phyloP scores from a whole-genome alignment of 1,140 invertebrate species.

The Meloidogyne chitwoodi region DNA sequence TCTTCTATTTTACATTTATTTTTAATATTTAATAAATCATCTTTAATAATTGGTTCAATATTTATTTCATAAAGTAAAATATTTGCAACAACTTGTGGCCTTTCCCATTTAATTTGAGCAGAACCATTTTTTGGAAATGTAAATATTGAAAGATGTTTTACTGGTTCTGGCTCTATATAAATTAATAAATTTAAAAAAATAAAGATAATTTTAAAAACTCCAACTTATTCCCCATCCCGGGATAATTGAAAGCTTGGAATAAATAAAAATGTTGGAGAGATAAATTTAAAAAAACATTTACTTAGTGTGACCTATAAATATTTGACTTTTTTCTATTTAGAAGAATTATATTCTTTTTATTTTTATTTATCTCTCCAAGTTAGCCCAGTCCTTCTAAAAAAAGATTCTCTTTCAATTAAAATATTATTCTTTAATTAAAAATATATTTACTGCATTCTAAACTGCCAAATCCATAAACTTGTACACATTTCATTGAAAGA shows the following conservation, averaged over 20 bases:
- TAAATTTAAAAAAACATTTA: no score
- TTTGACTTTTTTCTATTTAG: no score
- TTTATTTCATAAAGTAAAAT: conserved; percentile 31
- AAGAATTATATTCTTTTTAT: no score
- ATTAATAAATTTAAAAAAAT: background rate
- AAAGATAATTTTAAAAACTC: background rate
- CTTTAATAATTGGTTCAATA: conserved; percentile 20
- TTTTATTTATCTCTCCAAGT: no score
- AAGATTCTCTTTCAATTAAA: no score
- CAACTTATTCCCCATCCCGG: no score
- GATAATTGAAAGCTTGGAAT: no score
- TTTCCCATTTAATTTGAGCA: conserved; percentile 21
- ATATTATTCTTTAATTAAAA: no score
- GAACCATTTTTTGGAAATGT: conserved; percentile 23
- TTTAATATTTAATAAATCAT: background rate
- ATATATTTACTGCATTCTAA: conserved; percentile 38
- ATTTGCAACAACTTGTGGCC: conserved; percentile 10
- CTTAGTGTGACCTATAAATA: no score
- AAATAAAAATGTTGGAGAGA: no score
- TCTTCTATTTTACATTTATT: conserved; percentile 31
- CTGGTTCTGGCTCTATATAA: conserved; percentile 30
- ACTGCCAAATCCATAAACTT: conserved; percentile 36
- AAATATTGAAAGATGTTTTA: conserved; percentile 25
- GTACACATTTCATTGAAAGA: conserved; percentile 34
- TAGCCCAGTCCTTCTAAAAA: no score